Evolutionary conservation across 2,113 vertebrate species (phyloP).

Genomic region (Pterophyllum scalare): DNA sequence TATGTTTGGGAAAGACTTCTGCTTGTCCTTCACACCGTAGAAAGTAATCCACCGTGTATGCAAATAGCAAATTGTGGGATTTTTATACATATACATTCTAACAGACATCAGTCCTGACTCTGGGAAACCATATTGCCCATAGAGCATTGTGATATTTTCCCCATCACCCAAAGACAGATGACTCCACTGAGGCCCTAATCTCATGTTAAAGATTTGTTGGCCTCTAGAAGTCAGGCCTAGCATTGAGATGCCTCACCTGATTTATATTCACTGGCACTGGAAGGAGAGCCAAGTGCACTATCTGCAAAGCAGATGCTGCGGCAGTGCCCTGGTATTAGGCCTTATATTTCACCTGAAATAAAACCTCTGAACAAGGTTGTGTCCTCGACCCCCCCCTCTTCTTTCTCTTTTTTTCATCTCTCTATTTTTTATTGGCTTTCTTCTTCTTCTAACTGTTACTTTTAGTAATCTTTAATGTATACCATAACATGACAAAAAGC

Average conservation of each 20-base stretch:
- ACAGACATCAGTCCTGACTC: slow-evolving; percentile 51
- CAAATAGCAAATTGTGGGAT: slow-evolving; percentile 40
- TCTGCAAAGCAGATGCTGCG: slow-evolving; percentile 76
- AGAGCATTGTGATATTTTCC: slow-evolving; percentile 63
- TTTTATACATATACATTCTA: slow-evolving; percentile 50
- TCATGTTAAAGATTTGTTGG: slow-evolving; percentile 78
- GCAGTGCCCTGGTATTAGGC: slow-evolving; percentile 67
- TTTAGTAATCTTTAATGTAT: neutral
- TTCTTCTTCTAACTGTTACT: neutral
- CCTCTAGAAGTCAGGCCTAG: slow-evolving; percentile 73
- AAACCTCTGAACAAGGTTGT: slow-evolving; percentile 62
- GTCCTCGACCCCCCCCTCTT: slow-evolving; percentile 54
- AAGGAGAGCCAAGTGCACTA: slow-evolving; percentile 67
- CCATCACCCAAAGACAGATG: slow-evolving; percentile 68
- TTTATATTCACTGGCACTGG: slow-evolving; percentile 74
- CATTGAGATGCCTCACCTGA: slow-evolving; percentile 76
- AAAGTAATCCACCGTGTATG: slow-evolving; percentile 6
- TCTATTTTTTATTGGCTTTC: neutral
- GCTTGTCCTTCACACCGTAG: neutral
- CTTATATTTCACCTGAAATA: slow-evolving; percentile 69
- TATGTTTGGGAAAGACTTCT: neutral
- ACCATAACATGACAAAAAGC: slow-evolving; percentile 4
- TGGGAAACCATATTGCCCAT: slow-evolving; percentile 64
- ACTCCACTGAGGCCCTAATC: slow-evolving; percentile 75
- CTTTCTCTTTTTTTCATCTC: neutral